Percentiles rank a stretch among this genome's conserved stretches.
Conservation (phyloP, 2,113 vertebrate species). For the Canis aureus region DNA sequence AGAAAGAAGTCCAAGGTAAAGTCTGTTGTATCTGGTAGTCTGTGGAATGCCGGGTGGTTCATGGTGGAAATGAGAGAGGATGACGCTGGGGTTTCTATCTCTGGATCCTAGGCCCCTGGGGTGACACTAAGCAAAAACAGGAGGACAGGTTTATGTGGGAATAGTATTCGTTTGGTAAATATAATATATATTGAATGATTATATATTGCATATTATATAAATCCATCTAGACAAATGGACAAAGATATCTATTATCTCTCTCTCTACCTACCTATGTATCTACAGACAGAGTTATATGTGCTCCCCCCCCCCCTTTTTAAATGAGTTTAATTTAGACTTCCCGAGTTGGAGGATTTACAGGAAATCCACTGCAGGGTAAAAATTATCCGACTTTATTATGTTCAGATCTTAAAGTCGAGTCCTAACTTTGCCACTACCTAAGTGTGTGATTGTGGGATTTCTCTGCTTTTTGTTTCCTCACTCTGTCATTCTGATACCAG, state of each 20-base stretch:
- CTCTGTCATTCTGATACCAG: background rate
- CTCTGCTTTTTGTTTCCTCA: background rate
- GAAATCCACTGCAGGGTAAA: background rate
- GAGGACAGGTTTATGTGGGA: background rate
- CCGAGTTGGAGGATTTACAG: background rate
- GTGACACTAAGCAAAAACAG: background rate
- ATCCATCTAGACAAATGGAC: background rate
- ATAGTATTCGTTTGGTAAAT: background rate
- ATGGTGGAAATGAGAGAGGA: background rate
- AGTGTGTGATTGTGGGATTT: background rate
- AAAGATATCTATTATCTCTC: background rate
- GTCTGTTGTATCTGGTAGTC: background rate
- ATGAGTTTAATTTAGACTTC: conserved; percentile 1
- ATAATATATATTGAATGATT: background rate
- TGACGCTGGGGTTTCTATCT: background rate
- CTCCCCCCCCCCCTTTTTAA: background rate
- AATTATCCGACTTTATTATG: background rate
- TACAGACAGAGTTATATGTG: background rate
- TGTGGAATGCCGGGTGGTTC: background rate
- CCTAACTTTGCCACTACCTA: background rate
- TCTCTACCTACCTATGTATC: background rate
- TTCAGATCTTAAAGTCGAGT: background rate
- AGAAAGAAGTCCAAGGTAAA: background rate
- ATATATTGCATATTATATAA: background rate
- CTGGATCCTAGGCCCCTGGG: background rate